Conservation (phyloP, 2,797 vertebrate species). For the Megalops cyprinoides region DNA sequence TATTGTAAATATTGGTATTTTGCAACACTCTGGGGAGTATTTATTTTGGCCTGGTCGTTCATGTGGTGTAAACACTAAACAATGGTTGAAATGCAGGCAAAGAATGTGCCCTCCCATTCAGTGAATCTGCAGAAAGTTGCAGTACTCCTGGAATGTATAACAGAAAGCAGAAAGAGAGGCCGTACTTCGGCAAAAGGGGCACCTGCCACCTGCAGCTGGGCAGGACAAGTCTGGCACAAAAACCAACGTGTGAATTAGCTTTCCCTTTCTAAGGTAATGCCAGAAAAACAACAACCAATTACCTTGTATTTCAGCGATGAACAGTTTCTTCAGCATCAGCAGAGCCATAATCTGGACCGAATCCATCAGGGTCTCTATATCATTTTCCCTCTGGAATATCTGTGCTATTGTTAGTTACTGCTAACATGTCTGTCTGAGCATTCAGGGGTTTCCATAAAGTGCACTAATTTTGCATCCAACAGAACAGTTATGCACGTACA, state of each 20-base stretch:
- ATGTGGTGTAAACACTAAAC: neutral
- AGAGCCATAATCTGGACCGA: constrained; percentile 6
- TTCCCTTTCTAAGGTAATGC: neutral
- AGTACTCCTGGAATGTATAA: neutral
- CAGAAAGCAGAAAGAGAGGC: neutral
- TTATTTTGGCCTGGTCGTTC: too few relatives aligned
- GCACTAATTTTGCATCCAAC: neutral
- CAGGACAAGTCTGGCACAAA: neutral
- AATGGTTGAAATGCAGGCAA: neutral
- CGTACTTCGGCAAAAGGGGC: neutral
- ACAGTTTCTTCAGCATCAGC: neutral
- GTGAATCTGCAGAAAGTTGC: neutral
- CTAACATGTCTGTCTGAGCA: neutral
- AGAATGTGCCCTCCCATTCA: neutral
- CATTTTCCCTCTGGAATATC: neutral
- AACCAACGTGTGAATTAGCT: neutral
- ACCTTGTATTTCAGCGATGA: constrained; percentile 4
- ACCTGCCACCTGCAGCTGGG: neutral
- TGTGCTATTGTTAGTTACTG: neutral
- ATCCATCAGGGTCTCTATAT: neutral
- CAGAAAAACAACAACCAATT: neutral
- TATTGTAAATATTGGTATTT: neutral
- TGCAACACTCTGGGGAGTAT: neutral
- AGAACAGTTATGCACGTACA: neutral
- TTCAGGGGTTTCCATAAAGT: neutral